Percentiles rank a stretch among this genome's conserved stretches.
phyloP scores from a whole-genome alignment of 2,113 vertebrate species.

The Herpetotheres cachinnans region DNA sequence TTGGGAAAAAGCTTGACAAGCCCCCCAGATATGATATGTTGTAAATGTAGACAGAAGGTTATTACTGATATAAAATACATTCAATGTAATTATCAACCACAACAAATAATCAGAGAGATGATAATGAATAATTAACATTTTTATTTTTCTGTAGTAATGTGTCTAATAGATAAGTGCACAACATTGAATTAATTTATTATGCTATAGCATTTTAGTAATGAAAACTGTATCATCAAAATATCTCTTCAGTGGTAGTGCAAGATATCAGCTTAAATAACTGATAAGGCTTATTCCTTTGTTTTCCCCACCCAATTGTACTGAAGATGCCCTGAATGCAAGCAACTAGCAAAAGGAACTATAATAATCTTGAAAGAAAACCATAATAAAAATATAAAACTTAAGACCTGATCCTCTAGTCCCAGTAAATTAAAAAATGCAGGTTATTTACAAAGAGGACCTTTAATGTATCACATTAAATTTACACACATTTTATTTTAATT shows the following conservation, averaged over 20 bases:
- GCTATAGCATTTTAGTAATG: constrained; percentile 74
- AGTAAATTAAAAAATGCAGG: not conserved
- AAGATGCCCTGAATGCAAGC: constrained; percentile 39
- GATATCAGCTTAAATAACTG: constrained; percentile 75
- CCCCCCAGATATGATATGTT: constrained; percentile 86
- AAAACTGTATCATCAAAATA: constrained; percentile 75
- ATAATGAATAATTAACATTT: constrained; percentile 99
- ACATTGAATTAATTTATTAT: constrained; percentile 82
- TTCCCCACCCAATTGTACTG: constrained; percentile 32
- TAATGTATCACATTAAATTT: not conserved
- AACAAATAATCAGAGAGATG: constrained; percentile 97
- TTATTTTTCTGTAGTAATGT: constrained; percentile 86
- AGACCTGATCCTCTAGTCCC: not conserved
- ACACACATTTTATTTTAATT: not conserved
- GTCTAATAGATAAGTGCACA: constrained; percentile 80
- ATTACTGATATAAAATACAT: constrained; percentile 96
- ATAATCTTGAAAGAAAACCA: constrained; percentile 6
- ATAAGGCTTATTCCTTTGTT: constrained; percentile 75
- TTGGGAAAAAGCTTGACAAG: constrained; percentile 89
- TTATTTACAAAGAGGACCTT: not conserved
- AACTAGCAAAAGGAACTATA: not conserved
- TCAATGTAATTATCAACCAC: constrained; percentile 97
- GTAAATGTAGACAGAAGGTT: constrained; percentile 96
- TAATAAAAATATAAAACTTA: not conserved
- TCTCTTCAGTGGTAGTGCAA: constrained; percentile 78